These are phyloP conservation scores for Opisthocomus hoazin DNA, from an alignment of 2,113 vertebrate species.

Conservation along the genomic window DNA sequence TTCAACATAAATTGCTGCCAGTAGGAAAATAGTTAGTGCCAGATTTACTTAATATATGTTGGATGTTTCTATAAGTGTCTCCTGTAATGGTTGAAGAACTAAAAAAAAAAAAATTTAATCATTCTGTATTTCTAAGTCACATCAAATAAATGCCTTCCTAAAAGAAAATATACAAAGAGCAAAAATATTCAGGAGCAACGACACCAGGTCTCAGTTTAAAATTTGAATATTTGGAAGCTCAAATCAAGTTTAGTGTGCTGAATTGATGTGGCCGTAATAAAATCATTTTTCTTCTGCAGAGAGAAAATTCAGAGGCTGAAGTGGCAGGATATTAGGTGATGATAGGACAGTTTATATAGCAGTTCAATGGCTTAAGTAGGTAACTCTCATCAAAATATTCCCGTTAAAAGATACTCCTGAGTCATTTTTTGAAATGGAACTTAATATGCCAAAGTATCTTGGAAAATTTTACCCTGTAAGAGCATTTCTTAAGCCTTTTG, in stretches of 20 bases:
- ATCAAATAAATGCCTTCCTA: not conserved
- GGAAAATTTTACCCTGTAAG: not conserved
- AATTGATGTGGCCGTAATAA: not conserved
- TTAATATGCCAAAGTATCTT: not conserved
- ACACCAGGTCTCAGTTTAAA: not conserved
- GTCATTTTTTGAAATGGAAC: not conserved
- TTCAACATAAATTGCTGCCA: slow-evolving; percentile 31
- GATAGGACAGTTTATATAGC: not conserved
- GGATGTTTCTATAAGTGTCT: not conserved
- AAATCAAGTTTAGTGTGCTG: not conserved
- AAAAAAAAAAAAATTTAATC: not conserved
- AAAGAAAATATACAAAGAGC: not conserved
- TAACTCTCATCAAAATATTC: not conserved
- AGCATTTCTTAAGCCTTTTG: not conserved
- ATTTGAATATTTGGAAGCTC: not conserved
- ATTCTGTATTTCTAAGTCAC: not conserved
- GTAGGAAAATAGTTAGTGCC: not conserved
- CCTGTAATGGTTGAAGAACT: not conserved
- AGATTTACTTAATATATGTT: not conserved
- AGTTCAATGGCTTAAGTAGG: not conserved
- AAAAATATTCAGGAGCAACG: not conserved
- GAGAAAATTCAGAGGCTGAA: not conserved
- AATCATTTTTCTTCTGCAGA: not conserved
- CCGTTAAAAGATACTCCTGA: not conserved
- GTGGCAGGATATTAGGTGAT: not conserved